phyloP scores from a whole-genome alignment of 2,888 invertebrate species.

The Agrochola litura region DNA sequence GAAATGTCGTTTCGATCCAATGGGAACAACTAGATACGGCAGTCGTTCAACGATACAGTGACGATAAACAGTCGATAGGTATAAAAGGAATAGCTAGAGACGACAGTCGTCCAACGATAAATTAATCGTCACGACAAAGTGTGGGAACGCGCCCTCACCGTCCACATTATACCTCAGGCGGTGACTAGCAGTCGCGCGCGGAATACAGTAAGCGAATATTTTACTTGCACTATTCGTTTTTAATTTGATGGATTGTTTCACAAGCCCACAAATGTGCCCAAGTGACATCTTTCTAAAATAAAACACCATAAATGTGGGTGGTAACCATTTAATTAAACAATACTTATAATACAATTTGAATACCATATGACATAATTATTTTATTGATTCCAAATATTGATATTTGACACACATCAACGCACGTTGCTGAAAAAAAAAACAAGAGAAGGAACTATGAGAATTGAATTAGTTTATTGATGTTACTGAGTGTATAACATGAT shows the following conservation, averaged over 20 bases:
- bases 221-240: conserved; percentile 3
- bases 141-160: no score
- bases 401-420: background rate
- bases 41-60: no score
- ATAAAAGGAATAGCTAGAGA: no score
- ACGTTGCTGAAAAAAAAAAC: background rate
- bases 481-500: background rate
- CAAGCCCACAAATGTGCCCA: background rate
- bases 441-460: no score
- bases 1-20: no score
- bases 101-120: no score
- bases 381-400: background rate
- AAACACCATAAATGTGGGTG: background rate
- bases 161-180: no score
- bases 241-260: background rate
- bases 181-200: no score
- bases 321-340: no score
- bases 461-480: background rate
- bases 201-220: conserved; percentile 1
- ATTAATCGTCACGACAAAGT: no score
- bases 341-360: background rate
- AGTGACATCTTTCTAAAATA: background rate
- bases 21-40: no score
- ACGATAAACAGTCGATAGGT: no score
- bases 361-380: background rate